These are phyloP conservation scores for Labeo rohita DNA, from an alignment of 2,113 vertebrate genomes.

Conservation along the genomic window DNA sequence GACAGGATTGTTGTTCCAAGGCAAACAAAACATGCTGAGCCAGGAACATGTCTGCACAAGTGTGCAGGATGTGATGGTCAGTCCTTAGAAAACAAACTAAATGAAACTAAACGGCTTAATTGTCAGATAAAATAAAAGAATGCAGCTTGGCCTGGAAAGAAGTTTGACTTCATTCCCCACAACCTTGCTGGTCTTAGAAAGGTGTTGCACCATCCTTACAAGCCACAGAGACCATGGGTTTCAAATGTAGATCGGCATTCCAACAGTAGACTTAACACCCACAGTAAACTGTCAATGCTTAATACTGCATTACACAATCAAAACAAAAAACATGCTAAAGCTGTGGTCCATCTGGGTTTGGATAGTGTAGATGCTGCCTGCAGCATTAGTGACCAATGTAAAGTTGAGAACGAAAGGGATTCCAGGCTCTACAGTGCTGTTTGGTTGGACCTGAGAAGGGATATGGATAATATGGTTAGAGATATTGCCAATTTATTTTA, in stretches of 20 bases:
- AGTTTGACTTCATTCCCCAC: background rate
- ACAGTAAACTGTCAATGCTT: too few relatives aligned
- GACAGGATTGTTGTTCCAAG: background rate
- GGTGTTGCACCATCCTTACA: background rate
- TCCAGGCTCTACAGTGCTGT: conserved; percentile 57
- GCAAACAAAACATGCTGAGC: background rate
- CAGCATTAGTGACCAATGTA: conserved; percentile 47
- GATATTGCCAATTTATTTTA: background rate
- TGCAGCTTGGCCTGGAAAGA: background rate
- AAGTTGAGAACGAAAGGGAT: conserved; percentile 59
- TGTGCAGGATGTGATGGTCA: background rate
- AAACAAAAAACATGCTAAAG: conserved; percentile 47
- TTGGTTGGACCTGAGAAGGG: conserved; percentile 57
- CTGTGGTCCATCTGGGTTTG: conserved; percentile 54
- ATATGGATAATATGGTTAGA: background rate
- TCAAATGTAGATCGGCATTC: too few relatives aligned
- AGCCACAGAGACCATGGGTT: background rate
- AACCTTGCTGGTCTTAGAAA: background rate
- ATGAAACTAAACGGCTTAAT: too few relatives aligned
- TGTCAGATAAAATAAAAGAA: background rate
- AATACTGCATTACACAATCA: too few relatives aligned
- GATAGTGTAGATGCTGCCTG: conserved; percentile 60
- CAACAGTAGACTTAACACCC: too few relatives aligned
- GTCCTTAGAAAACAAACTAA: background rate
- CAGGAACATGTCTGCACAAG: background rate